These are phyloP conservation scores for Pomacea canaliculata DNA, from an alignment of 2,888 invertebrate genomes.

Conservation along the genomic window DNA sequence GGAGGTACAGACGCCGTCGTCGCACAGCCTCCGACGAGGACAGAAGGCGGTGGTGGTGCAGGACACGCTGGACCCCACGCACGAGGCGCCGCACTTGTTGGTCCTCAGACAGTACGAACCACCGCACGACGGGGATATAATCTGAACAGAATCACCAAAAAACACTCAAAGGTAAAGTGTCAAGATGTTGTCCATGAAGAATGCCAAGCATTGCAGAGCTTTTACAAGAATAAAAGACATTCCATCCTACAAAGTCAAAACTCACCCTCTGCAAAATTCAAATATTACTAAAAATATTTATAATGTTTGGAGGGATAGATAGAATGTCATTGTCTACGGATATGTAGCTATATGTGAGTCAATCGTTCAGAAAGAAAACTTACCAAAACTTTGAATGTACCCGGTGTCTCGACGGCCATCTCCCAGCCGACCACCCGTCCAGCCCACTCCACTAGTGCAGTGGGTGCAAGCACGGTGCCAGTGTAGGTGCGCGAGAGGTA, in stretches of 20 bases:
- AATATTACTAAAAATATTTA: too few species aligned
- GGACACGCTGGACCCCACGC: conserved; percentile 11
- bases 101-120: conserved; percentile 1
- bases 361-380: conserved; percentile 15
- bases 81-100: conserved; percentile 12
- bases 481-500: neutral
- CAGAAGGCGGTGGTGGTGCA: conserved; percentile 3
- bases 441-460: conserved; percentile 31
- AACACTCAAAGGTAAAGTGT: too few species aligned
- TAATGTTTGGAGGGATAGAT: too few species aligned
- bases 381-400: conserved; percentile 43
- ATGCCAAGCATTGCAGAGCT: too few species aligned
- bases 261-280: too few species aligned
- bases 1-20: conserved; percentile 7
- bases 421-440: conserved; percentile 48
- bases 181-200: too few species aligned
- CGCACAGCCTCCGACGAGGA: conserved; percentile 4
- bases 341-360: too few species aligned
- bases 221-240: too few species aligned
- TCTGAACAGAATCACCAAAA: neutral
- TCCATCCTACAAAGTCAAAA: too few species aligned
- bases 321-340: too few species aligned
- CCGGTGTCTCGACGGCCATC: conserved; percentile 39
- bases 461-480: neutral
- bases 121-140: neutral